These are phyloP conservation scores for Nipponia nippon DNA, from an alignment of 2,113 vertebrate genomes.

Conservation along the genomic window DNA sequence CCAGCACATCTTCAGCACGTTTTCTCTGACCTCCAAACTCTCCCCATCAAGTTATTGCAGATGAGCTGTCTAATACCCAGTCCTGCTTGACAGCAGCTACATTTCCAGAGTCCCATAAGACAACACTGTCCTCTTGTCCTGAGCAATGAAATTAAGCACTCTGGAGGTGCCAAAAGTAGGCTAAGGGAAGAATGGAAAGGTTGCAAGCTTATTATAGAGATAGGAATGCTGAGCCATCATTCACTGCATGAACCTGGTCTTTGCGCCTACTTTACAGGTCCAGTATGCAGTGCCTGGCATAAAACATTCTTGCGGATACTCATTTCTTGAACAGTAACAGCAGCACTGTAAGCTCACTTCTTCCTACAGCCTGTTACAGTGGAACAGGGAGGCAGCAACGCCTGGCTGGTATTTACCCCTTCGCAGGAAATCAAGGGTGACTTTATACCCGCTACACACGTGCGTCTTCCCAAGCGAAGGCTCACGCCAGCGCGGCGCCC, in stretches of 20 bases:
- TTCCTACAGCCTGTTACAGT: background rate
- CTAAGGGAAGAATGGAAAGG: constrained; percentile 2
- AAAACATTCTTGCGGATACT: background rate
- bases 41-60: constrained; percentile 19
- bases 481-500: fast-evolving
- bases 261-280: background rate
- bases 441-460: background rate
- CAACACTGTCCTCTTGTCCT: constrained; percentile 2
- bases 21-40: constrained; percentile 44
- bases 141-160: background rate
- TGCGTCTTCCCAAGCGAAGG: background rate
- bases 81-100: constrained; percentile 22
- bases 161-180: background rate
- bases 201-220: background rate
- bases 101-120: constrained; percentile 2
- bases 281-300: background rate
- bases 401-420: background rate
- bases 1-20: background rate
- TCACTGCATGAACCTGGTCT: background rate
- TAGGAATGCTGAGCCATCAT: background rate
- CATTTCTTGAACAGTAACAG: background rate
- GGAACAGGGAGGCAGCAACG: background rate
- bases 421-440: background rate
- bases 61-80: constrained; percentile 17
- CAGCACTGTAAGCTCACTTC: background rate